A percentile compares a stretch with the other conserved stretches of the same genome.
These are phyloP conservation scores for Agrotis clavis DNA, from an alignment of 2,888 invertebrate species.

Conservation along the genomic window DNA sequence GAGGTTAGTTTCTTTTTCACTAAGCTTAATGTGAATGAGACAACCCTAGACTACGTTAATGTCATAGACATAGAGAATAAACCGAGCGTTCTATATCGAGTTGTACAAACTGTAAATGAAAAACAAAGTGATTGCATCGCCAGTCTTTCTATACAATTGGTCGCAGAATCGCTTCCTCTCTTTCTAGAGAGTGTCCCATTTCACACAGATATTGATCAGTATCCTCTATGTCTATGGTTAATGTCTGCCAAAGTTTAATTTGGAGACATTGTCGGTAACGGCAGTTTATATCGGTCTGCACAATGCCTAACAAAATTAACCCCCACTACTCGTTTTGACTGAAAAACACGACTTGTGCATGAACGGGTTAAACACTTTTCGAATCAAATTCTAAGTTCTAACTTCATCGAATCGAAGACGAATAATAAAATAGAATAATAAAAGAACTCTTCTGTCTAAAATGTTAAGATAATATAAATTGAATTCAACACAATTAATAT, in stretches of 20 bases:
- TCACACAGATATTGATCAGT: no score
- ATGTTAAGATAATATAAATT: constrained; percentile 34
- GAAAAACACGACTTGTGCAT: constrained; percentile 33
- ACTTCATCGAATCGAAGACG: background rate
- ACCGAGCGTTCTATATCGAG: no score
- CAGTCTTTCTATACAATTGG: no score
- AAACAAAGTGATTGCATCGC: no score
- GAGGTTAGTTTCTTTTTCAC: constrained; percentile 83
- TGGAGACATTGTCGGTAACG: background rate
- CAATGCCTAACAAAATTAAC: constrained; percentile 42
- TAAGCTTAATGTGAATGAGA: constrained; percentile 11
- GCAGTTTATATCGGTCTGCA: constrained; percentile 15
- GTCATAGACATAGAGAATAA: no score
- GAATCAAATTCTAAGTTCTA: constrained; percentile 7
- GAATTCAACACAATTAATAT: constrained; percentile 42
- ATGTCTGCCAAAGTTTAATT: background rate
- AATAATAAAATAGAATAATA: constrained; percentile 12
- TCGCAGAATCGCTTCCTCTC: no score
- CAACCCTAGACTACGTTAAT: constrained; percentile 15
- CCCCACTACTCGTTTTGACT: constrained; percentile 28
- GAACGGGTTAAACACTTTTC: constrained; percentile 10
- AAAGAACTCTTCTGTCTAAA: constrained; percentile 9
- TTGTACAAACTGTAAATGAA: no score
- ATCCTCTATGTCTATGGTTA: background rate
- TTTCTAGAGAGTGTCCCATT: no score